Base-by-base conservation (phyloP, 2,888 invertebrate species). In the Sminthurides aquaticus region DNA sequence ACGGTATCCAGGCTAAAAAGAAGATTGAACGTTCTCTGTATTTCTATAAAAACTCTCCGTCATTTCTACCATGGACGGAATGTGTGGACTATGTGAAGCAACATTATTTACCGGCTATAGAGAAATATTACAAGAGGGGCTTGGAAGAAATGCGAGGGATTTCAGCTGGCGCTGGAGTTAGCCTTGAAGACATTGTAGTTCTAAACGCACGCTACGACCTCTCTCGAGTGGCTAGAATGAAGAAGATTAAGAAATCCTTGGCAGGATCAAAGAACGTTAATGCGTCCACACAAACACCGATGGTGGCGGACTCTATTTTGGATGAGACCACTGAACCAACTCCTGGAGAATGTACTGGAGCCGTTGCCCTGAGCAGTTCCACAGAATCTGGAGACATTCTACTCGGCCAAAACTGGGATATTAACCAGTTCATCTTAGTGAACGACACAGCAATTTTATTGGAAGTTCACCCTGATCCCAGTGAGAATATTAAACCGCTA, bases 131-230 rank as follows among this genome's bases (percentile, higher is more conserved):
- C 57, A 67, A 69, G 1, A 56, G 54, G 22, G 68, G 68, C 2
- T 29, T 69, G 11, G 68, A 69, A 11, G 71, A 71, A 63, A 69
- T 71, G 66, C 64, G 43, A 48, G 71, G 71, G 11, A 71, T 71
- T 43, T 66, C 69, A 1, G 54, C 52, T n/a, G 71, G 67, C 0
- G 67, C 68, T 24, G 62, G 60, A 1, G 64, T 69, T 0, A 5
- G 60, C 2, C 29, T 71, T 18, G 60, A 63, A 2, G 71, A 71
- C 25, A 67, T 71, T 26, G 1, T 71, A 1, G 65, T 71, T 20
- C 55, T 71, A 8, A 71, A 71, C 34, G 66, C 71, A 5, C 52
- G 68, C 20, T 66, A 71, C 56, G 71, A 71, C 18, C 25, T 71
- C 11, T 49, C 43, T 1, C 48, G 68, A 18, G 65, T 65, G 64